Evolutionary conservation across 2,113 vertebrate species (phyloP), one percentile per base, ranked within the genome.

Genomic region (Athene cunicularia): DNA sequence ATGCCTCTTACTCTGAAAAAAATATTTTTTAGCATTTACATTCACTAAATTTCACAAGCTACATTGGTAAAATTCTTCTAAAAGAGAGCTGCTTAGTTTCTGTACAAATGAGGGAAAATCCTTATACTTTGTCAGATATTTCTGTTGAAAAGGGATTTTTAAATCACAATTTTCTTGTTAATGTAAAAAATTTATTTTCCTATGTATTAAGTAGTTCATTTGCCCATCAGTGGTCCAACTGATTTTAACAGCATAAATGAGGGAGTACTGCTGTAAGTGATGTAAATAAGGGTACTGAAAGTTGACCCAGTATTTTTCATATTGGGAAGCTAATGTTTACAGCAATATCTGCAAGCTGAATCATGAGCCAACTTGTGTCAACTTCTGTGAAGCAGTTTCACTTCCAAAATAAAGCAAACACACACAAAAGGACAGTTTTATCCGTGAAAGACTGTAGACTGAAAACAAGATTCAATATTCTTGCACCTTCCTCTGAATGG

Each of bases 341-440:
- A 90, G 59, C 90, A 95, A 16, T 72, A 85, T 68, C 67, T 91
- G 73, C 18, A 94, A 90, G 35, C 12, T 83, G 37, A 91, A 94
- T 21, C 84, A 80, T 7, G 23, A 87, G 60, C 45, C 94, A 90
- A 84, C 28, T 56, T 74, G 53, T 74, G 73, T 75, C 87, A 52
- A 91, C 67, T 88, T 88, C 37, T 70, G 41, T 55, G 67, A 95
- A 53, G 24, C 2, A 49, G 58, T 64, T 50, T 39, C 79, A 75
- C 58, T 94, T 93, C 63, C 55, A 93, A 96, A 97, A 71, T 1
- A 88, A 60, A 79, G 58, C 6, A 60, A 89, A 68, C 17, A 43
- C 53, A 76, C 39, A 68, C 2, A 30, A 82, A 91, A 41, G 33
- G 39, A 41, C 50, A 28, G 17, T 73, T 91, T 49, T 56, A 11